Conservation (phyloP, 2,113 vertebrate genomes). For the Cinclus mexicanus region DNA sequence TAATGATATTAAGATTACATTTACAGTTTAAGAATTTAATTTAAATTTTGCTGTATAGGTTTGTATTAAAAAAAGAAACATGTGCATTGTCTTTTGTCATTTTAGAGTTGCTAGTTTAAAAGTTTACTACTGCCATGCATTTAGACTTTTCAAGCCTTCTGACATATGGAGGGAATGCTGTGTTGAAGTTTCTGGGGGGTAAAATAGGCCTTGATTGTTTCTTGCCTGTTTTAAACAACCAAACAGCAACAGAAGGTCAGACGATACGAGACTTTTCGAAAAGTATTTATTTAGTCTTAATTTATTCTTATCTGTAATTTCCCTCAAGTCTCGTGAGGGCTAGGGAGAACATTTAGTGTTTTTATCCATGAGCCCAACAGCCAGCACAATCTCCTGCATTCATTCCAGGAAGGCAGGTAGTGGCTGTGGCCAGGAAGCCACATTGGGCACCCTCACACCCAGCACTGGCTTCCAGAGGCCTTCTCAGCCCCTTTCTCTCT, state of each 20-base stretch:
- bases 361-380: neutral
- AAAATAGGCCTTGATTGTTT: neutral
- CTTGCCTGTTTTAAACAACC: neutral
- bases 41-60: neutral
- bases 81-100: neutral
- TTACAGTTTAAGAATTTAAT: neutral
- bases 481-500: too few species aligned
- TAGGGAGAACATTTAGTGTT: neutral
- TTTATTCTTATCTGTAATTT: neutral
- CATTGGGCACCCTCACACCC: neutral
- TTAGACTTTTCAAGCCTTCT: neutral
- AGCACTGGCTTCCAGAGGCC: neutral
- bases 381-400: neutral
- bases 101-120: neutral
- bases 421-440: neutral
- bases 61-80: neutral
- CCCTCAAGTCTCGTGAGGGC: neutral
- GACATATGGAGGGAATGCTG: neutral
- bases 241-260: neutral
- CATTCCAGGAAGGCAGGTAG: neutral
- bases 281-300: neutral
- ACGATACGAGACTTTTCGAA: fast-evolving
- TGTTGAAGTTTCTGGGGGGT: neutral
- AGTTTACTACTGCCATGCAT: neutral
- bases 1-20: neutral